phyloP scores from a whole-genome alignment of 1,140 invertebrate genomes.

The Ostrea edulis region DNA sequence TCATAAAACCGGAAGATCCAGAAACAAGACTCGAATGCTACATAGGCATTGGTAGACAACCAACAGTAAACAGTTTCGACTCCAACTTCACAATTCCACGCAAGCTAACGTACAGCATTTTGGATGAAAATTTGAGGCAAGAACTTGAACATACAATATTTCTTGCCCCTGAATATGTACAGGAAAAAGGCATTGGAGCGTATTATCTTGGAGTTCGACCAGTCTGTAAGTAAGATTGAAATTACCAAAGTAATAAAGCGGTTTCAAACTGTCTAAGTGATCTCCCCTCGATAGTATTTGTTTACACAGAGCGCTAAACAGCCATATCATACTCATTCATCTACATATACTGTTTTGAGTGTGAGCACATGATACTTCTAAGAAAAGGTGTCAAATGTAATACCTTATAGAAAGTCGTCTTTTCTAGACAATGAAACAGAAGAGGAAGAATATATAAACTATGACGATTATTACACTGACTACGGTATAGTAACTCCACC shows the following conservation, averaged over 20 bases:
- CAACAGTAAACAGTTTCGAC: constrained; percentile 60
- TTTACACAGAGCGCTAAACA: too few relatives aligned
- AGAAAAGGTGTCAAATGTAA: too few relatives aligned
- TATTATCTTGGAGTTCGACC: constrained; percentile 64
- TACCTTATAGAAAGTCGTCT: neutral
- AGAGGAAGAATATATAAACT: constrained; percentile 52
- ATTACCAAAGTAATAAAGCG: neutral
- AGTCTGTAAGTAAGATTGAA: constrained; percentile 53
- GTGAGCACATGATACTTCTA: too few relatives aligned
- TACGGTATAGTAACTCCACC: constrained; percentile 7
- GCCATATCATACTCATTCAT: too few relatives aligned
- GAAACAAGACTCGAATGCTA: constrained; percentile 60
- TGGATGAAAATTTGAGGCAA: constrained; percentile 24
- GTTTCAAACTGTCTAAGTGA: too few relatives aligned
- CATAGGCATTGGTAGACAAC: constrained; percentile 54
- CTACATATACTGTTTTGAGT: too few relatives aligned
- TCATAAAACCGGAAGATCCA: constrained; percentile 51
- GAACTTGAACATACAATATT: constrained; percentile 59
- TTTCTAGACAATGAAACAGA: constrained; percentile 57
- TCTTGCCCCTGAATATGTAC: constrained; percentile 52
- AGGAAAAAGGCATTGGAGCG: constrained; percentile 52
- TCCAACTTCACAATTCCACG: constrained; percentile 49
- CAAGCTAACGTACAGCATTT: constrained; percentile 17
- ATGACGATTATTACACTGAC: constrained; percentile 57
- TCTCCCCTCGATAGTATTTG: too few relatives aligned